Evolutionary conservation across 2,113 vertebrate species (phyloP).

Genomic region (Macquaria australasica): DNA sequence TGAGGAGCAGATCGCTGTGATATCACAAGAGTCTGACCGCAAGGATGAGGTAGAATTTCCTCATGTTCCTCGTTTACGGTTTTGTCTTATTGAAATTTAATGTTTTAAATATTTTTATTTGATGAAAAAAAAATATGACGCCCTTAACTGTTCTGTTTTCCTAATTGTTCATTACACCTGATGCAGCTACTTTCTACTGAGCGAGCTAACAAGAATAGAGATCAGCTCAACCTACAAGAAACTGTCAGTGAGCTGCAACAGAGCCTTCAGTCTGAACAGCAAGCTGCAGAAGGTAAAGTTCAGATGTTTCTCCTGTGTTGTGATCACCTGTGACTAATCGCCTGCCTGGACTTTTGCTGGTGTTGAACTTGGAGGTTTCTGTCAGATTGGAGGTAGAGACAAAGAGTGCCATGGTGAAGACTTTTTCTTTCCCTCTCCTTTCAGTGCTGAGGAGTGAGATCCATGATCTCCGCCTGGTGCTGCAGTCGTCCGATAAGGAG

Average conservation of each 20-base stretch:
- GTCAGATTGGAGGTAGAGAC: neutral
- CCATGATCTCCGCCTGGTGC: slow-evolving; percentile 91
- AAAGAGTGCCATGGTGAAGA: neutral
- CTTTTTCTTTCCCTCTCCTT: neutral
- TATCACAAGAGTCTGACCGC: slow-evolving; percentile 82
- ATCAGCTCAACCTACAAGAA: slow-evolving; percentile 84
- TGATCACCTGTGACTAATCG: neutral
- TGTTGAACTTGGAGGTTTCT: neutral
- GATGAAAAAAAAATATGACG: neutral
- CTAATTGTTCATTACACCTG: neutral
- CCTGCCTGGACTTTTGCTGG: too few species aligned
- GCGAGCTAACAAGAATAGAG: slow-evolving; percentile 83
- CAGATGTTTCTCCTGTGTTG: neutral
- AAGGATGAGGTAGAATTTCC: slow-evolving; percentile 75
- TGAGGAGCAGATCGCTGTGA: slow-evolving; percentile 88
- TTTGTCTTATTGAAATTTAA: neutral
- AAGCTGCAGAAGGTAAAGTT: slow-evolving; percentile 81
- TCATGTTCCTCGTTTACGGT: neutral
- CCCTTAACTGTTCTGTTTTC: neutral
- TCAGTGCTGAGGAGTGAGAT: slow-evolving; percentile 92
- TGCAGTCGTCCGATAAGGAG: slow-evolving; percentile 95
- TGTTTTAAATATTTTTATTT: neutral
- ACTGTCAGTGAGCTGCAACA: slow-evolving; percentile 84
- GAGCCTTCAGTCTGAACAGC: slow-evolving; percentile 83
- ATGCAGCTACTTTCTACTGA: slow-evolving; percentile 90